Conservation (phyloP, 1,140 invertebrate species). For the Lysiphlebus fabarum region DNA sequence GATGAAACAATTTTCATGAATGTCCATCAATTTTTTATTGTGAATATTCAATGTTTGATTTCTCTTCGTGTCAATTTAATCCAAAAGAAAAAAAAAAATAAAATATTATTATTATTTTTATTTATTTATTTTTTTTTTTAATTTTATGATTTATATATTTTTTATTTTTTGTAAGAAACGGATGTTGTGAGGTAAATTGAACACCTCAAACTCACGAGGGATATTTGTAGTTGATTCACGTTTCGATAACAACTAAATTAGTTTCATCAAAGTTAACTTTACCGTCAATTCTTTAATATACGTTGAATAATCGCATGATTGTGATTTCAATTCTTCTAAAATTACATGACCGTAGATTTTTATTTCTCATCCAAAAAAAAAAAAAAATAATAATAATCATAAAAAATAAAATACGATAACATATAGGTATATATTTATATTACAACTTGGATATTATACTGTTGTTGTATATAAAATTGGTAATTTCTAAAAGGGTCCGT, state of each 20-base stretch:
- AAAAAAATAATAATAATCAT: not conserved
- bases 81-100: too few relatives aligned
- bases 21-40: too few relatives aligned
- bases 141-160: not conserved
- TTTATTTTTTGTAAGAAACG: slow-evolving; percentile 8
- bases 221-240: slow-evolving; percentile 33
- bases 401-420: too few relatives aligned
- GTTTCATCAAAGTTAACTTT: slow-evolving; percentile 36
- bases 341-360: slow-evolving; percentile 27
- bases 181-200: slow-evolving; percentile 22
- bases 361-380: slow-evolving; percentile 2
- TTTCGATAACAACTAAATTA: slow-evolving; percentile 35
- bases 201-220: slow-evolving; percentile 28
- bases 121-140: slow-evolving; percentile 12
- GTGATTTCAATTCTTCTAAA: slow-evolving; percentile 31
- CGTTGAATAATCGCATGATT: slow-evolving; percentile 27
- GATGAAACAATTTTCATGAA: not conserved
- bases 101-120: not conserved
- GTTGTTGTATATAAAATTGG: too few relatives aligned
- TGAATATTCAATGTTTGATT: too few relatives aligned
- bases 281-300: slow-evolving; percentile 20
- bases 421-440: too few relatives aligned
- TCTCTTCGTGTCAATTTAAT: too few relatives aligned
- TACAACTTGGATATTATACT: too few relatives aligned
- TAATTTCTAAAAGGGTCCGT: too few relatives aligned